Conservation (phyloP, 1,140 invertebrate species). For the Popillia japonica region DNA sequence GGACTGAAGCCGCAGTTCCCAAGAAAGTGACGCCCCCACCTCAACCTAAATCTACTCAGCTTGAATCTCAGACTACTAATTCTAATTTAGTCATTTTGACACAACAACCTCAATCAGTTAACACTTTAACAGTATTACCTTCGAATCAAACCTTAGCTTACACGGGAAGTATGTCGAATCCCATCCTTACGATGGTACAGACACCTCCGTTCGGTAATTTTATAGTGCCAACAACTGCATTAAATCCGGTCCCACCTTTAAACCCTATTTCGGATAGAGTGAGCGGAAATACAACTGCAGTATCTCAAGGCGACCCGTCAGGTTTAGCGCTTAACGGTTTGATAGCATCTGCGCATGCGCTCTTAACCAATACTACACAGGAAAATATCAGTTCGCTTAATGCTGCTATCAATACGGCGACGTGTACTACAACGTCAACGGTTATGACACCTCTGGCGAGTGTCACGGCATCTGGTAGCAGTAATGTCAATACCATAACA, state of each 20-base stretch:
- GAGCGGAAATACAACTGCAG: background rate
- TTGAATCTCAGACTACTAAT: constrained; percentile 23
- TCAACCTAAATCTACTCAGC: background rate
- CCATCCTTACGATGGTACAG: constrained; percentile 47
- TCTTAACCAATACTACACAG: background rate
- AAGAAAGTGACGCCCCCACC: background rate
- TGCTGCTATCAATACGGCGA: background rate
- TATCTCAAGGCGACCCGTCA: background rate
- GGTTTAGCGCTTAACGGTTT: constrained; percentile 33
- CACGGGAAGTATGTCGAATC: constrained; percentile 41
- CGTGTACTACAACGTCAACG: constrained; percentile 30
- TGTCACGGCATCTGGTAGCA: constrained; percentile 4
- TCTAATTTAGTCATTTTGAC: constrained; percentile 16
- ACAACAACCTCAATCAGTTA: constrained; percentile 16
- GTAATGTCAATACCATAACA: constrained; percentile 32
- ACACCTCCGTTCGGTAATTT: constrained; percentile 16
- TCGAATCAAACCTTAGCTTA: constrained; percentile 48
- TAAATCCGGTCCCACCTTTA: constrained; percentile 7
- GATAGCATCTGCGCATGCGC: constrained; percentile 20
- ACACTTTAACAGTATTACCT: constrained; percentile 46
- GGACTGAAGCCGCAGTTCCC: background rate
- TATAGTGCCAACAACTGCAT: background rate
- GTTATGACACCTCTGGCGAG: background rate
- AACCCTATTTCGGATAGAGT: background rate
- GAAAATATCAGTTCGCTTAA: background rate